Percentiles rank a stretch among this genome's conserved stretches.
Evolutionary conservation across 2,888 invertebrate species (phyloP).

Genomic region (Apotomis capreana): DNA sequence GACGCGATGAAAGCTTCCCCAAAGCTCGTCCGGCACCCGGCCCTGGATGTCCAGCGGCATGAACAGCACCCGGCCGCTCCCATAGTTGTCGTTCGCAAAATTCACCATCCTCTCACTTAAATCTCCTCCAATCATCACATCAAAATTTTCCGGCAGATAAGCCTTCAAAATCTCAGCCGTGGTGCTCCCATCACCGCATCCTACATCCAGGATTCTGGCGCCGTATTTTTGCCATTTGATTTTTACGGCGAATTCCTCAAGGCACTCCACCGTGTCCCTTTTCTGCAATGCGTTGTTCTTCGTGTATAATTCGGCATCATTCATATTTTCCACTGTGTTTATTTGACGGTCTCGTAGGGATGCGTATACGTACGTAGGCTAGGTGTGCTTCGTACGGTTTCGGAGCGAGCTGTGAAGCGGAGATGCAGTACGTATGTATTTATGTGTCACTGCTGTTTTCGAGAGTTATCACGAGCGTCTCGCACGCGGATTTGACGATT

Average conservation of each 20-base stretch:
- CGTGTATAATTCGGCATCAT: conserved; percentile 87
- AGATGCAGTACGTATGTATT: conserved; percentile 67
- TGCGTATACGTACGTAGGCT: conserved; percentile 66
- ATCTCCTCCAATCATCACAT: conserved; percentile 83
- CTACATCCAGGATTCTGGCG: conserved; percentile 86
- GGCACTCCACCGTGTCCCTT: conserved; percentile 79
- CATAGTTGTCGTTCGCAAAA: conserved; percentile 78
- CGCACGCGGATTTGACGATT: too few species aligned
- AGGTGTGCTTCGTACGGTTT: conserved; percentile 67
- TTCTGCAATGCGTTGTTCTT: conserved; percentile 87
- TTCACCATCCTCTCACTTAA: conserved; percentile 86
- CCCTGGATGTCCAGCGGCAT: conserved; percentile 79
- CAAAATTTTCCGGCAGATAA: conserved; percentile 76
- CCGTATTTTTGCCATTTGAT: conserved; percentile 82
- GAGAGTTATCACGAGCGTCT: too few species aligned
- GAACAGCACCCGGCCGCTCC: conserved; percentile 67
- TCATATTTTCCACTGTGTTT: conserved; percentile 68
- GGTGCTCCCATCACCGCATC: conserved; percentile 89
- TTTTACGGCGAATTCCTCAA: conserved; percentile 85
- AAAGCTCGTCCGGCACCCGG: conserved; percentile 68
- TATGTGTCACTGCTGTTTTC: conserved; percentile 51
- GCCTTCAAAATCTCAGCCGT: conserved; percentile 84
- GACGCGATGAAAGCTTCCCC: conserved; percentile 83
- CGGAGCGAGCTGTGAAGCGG: conserved; percentile 64
- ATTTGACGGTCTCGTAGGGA: conserved; percentile 50